Conservation (phyloP, 1,140 invertebrate species). For the Micrasema longulum region DNA sequence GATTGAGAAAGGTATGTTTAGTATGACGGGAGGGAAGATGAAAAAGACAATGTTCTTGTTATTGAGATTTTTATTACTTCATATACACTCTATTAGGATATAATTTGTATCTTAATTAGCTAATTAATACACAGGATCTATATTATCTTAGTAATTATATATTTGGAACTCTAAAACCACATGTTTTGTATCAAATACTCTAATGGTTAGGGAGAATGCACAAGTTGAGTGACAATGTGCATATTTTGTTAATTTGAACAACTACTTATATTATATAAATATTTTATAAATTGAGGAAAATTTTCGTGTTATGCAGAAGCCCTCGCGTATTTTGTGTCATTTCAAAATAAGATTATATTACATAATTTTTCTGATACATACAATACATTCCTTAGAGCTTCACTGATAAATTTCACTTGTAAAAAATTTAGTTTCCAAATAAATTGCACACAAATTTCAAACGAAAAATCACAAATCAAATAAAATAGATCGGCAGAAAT, state of each 20-base stretch:
- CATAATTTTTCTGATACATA: conserved; percentile 26
- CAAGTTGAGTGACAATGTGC: conserved; percentile 5
- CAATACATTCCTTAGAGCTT: not conserved
- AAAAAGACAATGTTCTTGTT: conserved; percentile 12
- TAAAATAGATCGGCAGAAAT: conserved; percentile 18
- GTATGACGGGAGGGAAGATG: too few species aligned
- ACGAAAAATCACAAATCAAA: conserved; percentile 29
- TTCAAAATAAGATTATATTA: conserved; percentile 4
- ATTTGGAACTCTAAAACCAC: conserved; percentile 52
- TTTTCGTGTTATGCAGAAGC: conserved; percentile 37
- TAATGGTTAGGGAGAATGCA: conserved; percentile 33
- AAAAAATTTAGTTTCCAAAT: conserved; percentile 14
- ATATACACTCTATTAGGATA: conserved; percentile 48
- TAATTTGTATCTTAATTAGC: conserved; percentile 44
- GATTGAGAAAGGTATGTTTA: too few species aligned
- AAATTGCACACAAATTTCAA: conserved; percentile 36
- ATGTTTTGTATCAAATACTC: conserved; percentile 48
- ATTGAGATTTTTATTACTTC: conserved; percentile 39
- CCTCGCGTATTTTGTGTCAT: conserved; percentile 28
- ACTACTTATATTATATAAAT: conserved; percentile 35
- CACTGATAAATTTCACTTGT: not conserved
- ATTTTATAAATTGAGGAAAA: conserved; percentile 28
- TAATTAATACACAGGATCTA: conserved; percentile 45
- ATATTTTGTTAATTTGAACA: conserved; percentile 25
- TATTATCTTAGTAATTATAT: conserved; percentile 47